phyloP scores from a whole-genome alignment of 1,140 invertebrate species.

The Brachionus sp. region DNA sequence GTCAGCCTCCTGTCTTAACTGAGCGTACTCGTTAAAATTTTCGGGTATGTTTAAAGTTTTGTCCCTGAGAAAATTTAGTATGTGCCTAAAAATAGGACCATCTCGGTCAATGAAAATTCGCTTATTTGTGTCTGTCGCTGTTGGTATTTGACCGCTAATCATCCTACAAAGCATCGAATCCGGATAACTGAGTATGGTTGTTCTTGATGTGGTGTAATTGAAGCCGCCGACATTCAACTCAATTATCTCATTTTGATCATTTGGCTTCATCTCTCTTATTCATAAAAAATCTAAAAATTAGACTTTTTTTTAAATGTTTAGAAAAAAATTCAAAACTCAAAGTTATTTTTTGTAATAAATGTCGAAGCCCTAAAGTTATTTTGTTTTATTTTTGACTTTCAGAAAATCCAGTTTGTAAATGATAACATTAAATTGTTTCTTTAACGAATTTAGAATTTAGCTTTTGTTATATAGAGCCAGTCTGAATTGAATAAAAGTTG shows the following conservation, averaged over 20 bases:
- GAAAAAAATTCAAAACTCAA: background rate
- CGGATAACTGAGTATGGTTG: slow-evolving; percentile 48
- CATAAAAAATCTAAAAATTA: background rate
- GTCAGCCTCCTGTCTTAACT: slow-evolving; percentile 47
- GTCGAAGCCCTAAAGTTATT: slow-evolving; percentile 5
- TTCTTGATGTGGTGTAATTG: slow-evolving; percentile 49
- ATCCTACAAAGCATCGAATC: slow-evolving; percentile 50
- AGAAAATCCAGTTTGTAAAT: background rate
- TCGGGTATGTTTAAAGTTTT: slow-evolving; percentile 47
- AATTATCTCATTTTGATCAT: slow-evolving; percentile 46
- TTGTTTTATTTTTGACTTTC: background rate
- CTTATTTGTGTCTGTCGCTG: background rate
- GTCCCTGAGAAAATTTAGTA: slow-evolving; percentile 49
- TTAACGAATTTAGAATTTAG: background rate
- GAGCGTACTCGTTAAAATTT: slow-evolving; percentile 46
- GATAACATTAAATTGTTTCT: background rate
- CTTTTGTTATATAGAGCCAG: background rate
- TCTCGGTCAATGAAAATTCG: slow-evolving; percentile 48
- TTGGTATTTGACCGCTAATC: slow-evolving; percentile 47
- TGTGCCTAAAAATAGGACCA: slow-evolving; percentile 48
- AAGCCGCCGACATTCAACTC: slow-evolving; percentile 50
- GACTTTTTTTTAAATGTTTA: background rate
- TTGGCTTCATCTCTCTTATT: slow-evolving; percentile 2
- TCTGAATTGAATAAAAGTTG: background rate
- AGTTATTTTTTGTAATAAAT: background rate